Percentiles rank a stretch among this genome's conserved stretches.
Evolutionary conservation across 2,888 invertebrate species (phyloP).

Genomic region (Nemotelus nigrinus): DNA sequence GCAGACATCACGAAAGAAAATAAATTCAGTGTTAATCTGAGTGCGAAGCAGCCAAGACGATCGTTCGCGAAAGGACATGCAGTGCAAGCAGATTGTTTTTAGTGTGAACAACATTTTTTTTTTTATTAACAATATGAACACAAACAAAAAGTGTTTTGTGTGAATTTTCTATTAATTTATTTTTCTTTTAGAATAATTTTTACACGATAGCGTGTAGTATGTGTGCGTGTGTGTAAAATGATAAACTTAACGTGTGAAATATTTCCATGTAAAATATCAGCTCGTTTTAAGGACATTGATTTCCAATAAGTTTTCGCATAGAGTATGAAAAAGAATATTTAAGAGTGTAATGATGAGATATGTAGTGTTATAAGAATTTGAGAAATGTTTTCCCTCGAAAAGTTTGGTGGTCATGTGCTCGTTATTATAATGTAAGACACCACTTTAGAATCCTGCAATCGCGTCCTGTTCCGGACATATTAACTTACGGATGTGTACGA

Average conservation of each 20-base stretch:
- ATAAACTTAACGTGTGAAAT: too few species aligned
- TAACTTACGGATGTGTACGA: too few species aligned
- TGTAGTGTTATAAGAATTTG: neutral
- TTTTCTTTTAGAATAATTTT: neutral
- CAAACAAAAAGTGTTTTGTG: slow-evolving; percentile 20
- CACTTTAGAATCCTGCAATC: too few species aligned
- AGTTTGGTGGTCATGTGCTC: too few species aligned
- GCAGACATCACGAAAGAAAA: slow-evolving; percentile 85
- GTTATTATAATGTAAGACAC: too few species aligned
- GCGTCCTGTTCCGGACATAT: too few species aligned
- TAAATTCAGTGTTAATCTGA: slow-evolving; percentile 78
- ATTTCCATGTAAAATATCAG: too few species aligned
- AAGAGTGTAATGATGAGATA: neutral
- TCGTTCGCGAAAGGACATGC: slow-evolving; percentile 34
- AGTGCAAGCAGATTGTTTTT: slow-evolving; percentile 3
- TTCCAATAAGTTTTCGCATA: too few species aligned
- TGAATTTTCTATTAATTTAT: slow-evolving; percentile 18
- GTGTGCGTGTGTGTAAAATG: too few species aligned
- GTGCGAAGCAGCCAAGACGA: slow-evolving; percentile 76
- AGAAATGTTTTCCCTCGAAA: neutral
- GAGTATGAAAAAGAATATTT: too few species aligned
- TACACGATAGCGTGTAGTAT: slow-evolving; percentile 1
- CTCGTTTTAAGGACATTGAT: too few species aligned
- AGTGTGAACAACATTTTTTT: neutral
- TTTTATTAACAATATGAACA: neutral